Evolutionary conservation across 2,888 invertebrate genomes (phyloP), one percentile per base, ranked within the genome.

Genomic region (Apoda limacodes): DNA sequence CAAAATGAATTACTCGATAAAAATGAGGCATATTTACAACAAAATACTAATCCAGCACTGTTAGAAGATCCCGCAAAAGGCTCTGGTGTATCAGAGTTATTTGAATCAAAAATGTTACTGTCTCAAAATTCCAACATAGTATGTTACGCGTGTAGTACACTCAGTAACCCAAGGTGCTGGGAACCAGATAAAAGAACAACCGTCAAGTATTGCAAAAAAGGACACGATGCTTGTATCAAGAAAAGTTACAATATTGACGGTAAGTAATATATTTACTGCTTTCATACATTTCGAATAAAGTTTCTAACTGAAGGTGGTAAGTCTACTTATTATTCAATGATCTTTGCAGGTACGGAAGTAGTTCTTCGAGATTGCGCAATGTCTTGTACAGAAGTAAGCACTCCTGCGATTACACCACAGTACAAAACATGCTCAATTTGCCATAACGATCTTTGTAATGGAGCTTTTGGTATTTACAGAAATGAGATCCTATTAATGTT

Each of bases 121-220:
- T 39, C 58, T 38, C 37, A 53, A 20, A 55, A 53, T 22, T 42
- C 47, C 6, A 56, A 59, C n/a, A n/a, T n/a, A 50, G 50, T 68
- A 6, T 75, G 76, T 43, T 74, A 63, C 34, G 72, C 74, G 13
- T 75, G 72, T 32, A 70, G 62, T 23, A 60, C 62, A 20, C 50
- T 53, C 4, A 60, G 42, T 24, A 65, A 71, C 27, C 56, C 60
- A 3, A 48, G 53, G 12, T 76, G 76, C 39, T 54, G 55, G 58
- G 29, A 43, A 10, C 74, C 75, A 7, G 49, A 60, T 31, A 54
- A 51, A 34, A 48, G 34, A 27, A 76, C 76, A 2, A 60, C 66
- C 2, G 56, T 72, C 2, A 76, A 76, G 39, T 75, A 72, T 41
- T 76, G 76, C 37, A 50, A 46, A 2, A 46, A 41, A 39, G 59